phyloP scores from a whole-genome alignment of 1,140 invertebrate species.

The Drosophila navojoa region DNA sequence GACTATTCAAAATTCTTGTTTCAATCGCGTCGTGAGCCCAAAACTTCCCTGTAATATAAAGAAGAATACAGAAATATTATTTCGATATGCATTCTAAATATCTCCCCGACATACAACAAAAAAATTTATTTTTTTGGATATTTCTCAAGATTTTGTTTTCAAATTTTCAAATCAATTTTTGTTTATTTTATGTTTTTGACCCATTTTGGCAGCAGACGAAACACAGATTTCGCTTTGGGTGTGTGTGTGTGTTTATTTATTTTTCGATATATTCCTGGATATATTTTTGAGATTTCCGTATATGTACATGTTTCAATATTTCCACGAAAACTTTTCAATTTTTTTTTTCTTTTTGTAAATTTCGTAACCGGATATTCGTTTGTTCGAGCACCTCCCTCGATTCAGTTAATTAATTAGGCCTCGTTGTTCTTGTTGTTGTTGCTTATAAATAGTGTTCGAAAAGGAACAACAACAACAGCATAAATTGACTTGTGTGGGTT shows the following conservation, averaged over 20 bases:
- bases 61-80: background rate
- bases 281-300: conserved; percentile 48
- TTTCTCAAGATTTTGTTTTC: conserved; percentile 27
- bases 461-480: conserved; percentile 45
- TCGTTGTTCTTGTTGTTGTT: conserved; percentile 35
- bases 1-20: conserved; percentile 70
- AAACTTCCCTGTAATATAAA: conserved; percentile 87
- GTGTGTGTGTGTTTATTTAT: conserved; percentile 28
- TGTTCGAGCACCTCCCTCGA: conserved; percentile 52
- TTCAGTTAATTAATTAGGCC: conserved; percentile 68
- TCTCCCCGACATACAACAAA: no score
- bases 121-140: conserved; percentile 44
- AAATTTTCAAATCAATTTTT: conserved; percentile 20
- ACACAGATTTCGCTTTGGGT: conserved; percentile 11
- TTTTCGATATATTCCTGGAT: conserved; percentile 30
- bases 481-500: conserved; percentile 74
- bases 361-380: conserved; percentile 73
- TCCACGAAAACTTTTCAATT: conserved; percentile 42
- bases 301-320: conserved; percentile 56
- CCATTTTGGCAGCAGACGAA: conserved; percentile 53
- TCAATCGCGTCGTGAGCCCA: conserved; percentile 85
- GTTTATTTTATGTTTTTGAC: conserved; percentile 52
- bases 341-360: conserved; percentile 29
- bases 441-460: conserved; percentile 55
- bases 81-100: no score